phyloP scores from a whole-genome alignment of 2,888 invertebrate species.

The Dynastes maya region DNA sequence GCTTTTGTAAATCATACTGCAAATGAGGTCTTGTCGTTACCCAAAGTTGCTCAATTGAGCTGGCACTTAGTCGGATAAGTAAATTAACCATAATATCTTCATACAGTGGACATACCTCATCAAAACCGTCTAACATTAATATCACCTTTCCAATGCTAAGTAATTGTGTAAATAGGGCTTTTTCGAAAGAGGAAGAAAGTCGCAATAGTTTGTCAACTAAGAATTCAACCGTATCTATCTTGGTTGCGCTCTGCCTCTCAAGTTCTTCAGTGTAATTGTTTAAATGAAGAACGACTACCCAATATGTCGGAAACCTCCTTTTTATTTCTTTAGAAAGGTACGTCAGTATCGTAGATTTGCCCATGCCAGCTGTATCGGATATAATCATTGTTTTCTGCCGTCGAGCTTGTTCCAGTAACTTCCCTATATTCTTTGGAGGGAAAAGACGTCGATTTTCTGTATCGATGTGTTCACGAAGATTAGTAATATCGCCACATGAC shows the following conservation, averaged over 20 bases:
- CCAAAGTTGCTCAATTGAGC: slow-evolving; percentile 13
- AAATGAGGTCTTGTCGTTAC: slow-evolving; percentile 12
- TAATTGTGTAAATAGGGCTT: neutral
- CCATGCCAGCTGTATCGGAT: slow-evolving; percentile 1
- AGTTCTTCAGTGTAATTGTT: neutral
- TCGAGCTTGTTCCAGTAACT: neutral
- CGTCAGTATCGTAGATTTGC: neutral
- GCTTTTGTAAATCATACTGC: neutral
- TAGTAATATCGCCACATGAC: neutral
- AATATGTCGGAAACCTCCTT: neutral
- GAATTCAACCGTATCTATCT: neutral
- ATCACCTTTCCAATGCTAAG: neutral
- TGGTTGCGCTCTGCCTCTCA: neutral
- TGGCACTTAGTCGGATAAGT: neutral
- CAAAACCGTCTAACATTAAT: slow-evolving; percentile 8
- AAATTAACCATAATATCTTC: neutral
- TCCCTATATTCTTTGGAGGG: neutral
- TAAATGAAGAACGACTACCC: neutral
- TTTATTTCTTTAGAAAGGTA: slow-evolving; percentile 12
- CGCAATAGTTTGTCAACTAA: neutral
- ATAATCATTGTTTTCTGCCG: slow-evolving; percentile 8
- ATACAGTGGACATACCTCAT: slow-evolving; percentile 5
- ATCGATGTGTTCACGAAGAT: neutral
- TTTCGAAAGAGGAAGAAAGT: neutral
- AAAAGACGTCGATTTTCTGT: neutral